Percentiles rank a stretch among this genome's conserved stretches.
Conservation (phyloP, 2,888 invertebrate species). For the Catocala fraxini region DNA sequence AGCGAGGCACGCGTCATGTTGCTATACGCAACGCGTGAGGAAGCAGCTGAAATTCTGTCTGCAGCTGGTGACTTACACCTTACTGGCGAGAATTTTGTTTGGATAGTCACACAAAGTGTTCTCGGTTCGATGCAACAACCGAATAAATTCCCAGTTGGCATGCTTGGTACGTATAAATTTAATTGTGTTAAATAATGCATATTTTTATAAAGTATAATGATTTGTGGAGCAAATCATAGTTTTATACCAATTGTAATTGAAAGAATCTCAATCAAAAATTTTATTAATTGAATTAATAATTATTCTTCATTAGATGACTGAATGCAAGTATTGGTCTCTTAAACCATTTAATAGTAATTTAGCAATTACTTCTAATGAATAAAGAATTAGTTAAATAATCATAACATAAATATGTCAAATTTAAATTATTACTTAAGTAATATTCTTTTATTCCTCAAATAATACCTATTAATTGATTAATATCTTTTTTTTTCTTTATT, state of each 20-base stretch:
- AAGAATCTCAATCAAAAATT: constrained; percentile 84
- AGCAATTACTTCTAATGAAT: constrained; percentile 89
- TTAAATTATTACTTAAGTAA: constrained; percentile 87
- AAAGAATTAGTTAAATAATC: constrained; percentile 86
- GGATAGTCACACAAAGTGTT: constrained; percentile 98
- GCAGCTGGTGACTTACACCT: constrained; percentile 92
- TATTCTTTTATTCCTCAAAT: constrained; percentile 91
- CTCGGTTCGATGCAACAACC: constrained; percentile 92
- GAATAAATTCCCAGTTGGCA: constrained; percentile 94
- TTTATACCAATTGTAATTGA: constrained; percentile 93
- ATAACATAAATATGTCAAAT: constrained; percentile 89
- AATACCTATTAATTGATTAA: constrained; percentile 88
- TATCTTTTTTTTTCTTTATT: constrained; percentile 76
- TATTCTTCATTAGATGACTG: constrained; percentile 89
- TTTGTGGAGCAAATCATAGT: constrained; percentile 93
- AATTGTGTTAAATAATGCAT: background rate
- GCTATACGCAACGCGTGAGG: constrained; percentile 95
- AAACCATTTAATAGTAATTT: constrained; percentile 90
- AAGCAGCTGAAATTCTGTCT: constrained; percentile 94
- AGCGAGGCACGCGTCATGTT: constrained; percentile 97
- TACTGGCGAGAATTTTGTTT: constrained; percentile 97
- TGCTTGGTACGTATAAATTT: constrained; percentile 91
- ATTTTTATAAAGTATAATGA: constrained; percentile 51
- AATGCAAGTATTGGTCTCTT: constrained; percentile 91
- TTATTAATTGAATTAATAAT: constrained; percentile 88